These are phyloP conservation scores for Remorina albescens DNA, from an alignment of 2,797 vertebrate species.

Conservation along the genomic window DNA sequence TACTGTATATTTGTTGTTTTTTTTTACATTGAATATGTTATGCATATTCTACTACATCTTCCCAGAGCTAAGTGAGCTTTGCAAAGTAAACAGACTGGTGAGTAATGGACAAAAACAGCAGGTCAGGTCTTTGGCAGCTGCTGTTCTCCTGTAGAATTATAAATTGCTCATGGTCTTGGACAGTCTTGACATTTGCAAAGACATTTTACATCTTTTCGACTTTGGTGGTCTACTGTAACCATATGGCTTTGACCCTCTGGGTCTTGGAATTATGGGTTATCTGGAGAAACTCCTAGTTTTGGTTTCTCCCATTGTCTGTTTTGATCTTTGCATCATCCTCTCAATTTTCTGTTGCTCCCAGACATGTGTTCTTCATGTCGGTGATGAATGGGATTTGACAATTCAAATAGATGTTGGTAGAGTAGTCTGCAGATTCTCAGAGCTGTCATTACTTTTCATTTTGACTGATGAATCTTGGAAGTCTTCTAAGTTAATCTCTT, in stretches of 20 bases:
- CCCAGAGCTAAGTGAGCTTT: constrained; percentile 45
- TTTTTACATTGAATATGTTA: constrained; percentile 21
- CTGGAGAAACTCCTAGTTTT: constrained; percentile 26
- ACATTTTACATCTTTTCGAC: constrained; percentile 26
- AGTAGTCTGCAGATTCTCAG: constrained; percentile 5
- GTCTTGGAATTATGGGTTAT: constrained; percentile 45
- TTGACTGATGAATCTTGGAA: constrained; percentile 10
- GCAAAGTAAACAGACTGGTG: constrained; percentile 40
- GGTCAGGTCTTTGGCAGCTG: constrained; percentile 40
- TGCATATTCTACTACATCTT: constrained; percentile 22
- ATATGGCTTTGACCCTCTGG: constrained; percentile 21
- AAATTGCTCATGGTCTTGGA: constrained; percentile 37
- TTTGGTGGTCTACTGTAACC: constrained; percentile 44
- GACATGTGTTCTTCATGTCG: constrained; percentile 6
- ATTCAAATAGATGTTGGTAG: constrained; percentile 24
- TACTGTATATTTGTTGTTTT: no score
- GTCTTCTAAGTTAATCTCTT: background rate
- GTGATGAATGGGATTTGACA: constrained; percentile 21
- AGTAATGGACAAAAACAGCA: constrained; percentile 31
- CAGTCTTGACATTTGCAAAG: constrained; percentile 22
- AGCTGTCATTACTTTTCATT: constrained; percentile 11
- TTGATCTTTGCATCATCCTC: constrained; percentile 21
- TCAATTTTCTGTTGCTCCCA: constrained; percentile 6
- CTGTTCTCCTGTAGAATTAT: constrained; percentile 30
- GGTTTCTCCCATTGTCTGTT: constrained; percentile 32